Percentiles rank a stretch among this genome's conserved stretches.
These are phyloP conservation scores for Sympetrum striolatum DNA, from an alignment of 2,888 invertebrate species.

Conservation along the genomic window DNA sequence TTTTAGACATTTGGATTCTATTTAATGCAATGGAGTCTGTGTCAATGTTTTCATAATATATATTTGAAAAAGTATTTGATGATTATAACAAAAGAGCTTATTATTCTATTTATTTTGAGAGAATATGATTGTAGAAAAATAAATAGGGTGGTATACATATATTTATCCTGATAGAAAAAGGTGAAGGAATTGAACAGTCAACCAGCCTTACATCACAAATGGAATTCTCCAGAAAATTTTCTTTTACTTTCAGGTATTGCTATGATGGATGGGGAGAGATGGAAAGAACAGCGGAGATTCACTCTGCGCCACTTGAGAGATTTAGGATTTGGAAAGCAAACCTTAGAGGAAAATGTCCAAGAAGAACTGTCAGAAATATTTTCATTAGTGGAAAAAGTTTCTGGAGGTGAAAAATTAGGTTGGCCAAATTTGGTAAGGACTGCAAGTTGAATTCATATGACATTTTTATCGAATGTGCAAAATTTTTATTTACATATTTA, in stretches of 20 bases:
- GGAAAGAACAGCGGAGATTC: constrained; percentile 52
- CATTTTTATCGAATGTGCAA: too few relatives aligned
- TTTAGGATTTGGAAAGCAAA: constrained; percentile 49
- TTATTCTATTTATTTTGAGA: neutral
- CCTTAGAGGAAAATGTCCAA: constrained; percentile 46
- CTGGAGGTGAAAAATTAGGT: neutral
- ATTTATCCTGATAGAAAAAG: too few relatives aligned
- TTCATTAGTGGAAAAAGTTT: neutral
- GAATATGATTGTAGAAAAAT: neutral
- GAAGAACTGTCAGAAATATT: constrained; percentile 46
- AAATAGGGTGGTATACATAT: neutral
- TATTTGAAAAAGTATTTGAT: too few relatives aligned
- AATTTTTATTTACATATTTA: too few relatives aligned
- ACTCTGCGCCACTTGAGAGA: constrained; percentile 50
- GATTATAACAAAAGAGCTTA: too few relatives aligned
- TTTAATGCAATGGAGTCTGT: too few relatives aligned
- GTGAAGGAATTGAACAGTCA: neutral
- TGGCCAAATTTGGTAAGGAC: neutral
- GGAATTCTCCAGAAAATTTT: neutral
- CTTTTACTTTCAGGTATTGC: constrained; percentile 49
- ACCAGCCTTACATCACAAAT: too few relatives aligned
- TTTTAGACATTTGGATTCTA: too few relatives aligned
- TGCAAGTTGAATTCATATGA: neutral
- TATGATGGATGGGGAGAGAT: constrained; percentile 50
- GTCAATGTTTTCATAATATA: too few relatives aligned